These are phyloP conservation scores for Magallana nippona DNA, from an alignment of 2,888 invertebrate genomes.

Conservation along the genomic window DNA sequence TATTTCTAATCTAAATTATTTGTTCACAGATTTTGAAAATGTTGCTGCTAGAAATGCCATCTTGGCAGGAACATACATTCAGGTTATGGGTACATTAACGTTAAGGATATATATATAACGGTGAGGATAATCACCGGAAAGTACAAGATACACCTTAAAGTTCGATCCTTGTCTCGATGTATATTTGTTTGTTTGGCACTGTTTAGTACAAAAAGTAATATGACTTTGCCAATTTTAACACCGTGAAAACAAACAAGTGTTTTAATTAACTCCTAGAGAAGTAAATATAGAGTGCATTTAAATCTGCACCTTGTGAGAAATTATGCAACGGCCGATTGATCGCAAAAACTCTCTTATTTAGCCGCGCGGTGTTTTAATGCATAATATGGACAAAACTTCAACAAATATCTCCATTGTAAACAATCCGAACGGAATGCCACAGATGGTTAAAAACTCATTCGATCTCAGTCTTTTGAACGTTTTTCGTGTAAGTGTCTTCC, in stretches of 20 bases:
- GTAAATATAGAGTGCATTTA: constrained; percentile 25
- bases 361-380: not conserved
- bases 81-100: no score
- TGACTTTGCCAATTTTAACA: constrained; percentile 18
- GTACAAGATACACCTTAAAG: no score
- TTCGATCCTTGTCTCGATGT: not conserved
- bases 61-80: no score
- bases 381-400: constrained; percentile 20
- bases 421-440: constrained; percentile 5
- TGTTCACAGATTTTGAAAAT: no score
- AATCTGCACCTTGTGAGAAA: constrained; percentile 18
- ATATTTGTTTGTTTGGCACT: not conserved
- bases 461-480: constrained; percentile 33
- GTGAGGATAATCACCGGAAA: no score
- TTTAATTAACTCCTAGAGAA: constrained; percentile 4
- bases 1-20: no score
- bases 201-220: not conserved
- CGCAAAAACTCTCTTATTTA: constrained; percentile 8
- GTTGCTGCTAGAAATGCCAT: no score
- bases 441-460: constrained; percentile 24
- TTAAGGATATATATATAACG: no score
- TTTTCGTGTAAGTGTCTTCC: constrained; percentile 13
- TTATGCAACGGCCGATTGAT: constrained; percentile 1
- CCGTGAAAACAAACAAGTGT: not conserved
- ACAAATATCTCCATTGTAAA: constrained; percentile 11